Evolutionary conservation across 2,888 invertebrate species (phyloP), one percentile per base, ranked within the genome.

Genomic region (Cecidostiba fungosa): DNA sequence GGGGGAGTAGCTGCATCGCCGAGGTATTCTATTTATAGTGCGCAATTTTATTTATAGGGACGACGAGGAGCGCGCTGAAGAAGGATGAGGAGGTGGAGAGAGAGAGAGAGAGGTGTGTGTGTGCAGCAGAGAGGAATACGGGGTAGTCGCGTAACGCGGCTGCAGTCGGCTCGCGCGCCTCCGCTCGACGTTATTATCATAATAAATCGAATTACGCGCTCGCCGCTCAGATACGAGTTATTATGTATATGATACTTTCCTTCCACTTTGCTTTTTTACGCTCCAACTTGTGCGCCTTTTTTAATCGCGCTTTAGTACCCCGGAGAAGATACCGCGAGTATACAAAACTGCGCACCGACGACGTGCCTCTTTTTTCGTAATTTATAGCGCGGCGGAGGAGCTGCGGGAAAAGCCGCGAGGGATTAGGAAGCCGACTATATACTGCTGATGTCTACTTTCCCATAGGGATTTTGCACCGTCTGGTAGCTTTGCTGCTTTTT

Each of bases 21-120:
- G 29, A 86, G 74, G 76, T 82, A 83, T 79, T 77, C 89, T 89
- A 89, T 89, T 89, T 89, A 88, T 89, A 89, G 87, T 80, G 74
- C 62, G 73, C 72, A 77, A 77, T 84, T 84, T 84, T 84, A 84
- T 84, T 79, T 84, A 79, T 79, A 79, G 79, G 69, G 66, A 43
- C 72, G 39, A 54, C 6, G 10, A 47, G 26, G 54, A 14, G 4
- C 12, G 29, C 10, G 69, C n/a, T 23, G 70, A 54, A 80, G 54
- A 80, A 72, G 72, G 72, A 80, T 39, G 26, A 26, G 19, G 50
- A 77, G 77, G 36, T 50, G 66, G 29, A 77, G 39, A 32, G 10
- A 29, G 14, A 26, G 73, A 54, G n/a, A 54, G n/a, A 66, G n/a
- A 26, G 23, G 14, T 26, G 29, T 66, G 29, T n/a, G 29, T 26